phyloP scores from a whole-genome alignment of 2,113 vertebrate species.

The Nycticryphes semicollaris region DNA sequence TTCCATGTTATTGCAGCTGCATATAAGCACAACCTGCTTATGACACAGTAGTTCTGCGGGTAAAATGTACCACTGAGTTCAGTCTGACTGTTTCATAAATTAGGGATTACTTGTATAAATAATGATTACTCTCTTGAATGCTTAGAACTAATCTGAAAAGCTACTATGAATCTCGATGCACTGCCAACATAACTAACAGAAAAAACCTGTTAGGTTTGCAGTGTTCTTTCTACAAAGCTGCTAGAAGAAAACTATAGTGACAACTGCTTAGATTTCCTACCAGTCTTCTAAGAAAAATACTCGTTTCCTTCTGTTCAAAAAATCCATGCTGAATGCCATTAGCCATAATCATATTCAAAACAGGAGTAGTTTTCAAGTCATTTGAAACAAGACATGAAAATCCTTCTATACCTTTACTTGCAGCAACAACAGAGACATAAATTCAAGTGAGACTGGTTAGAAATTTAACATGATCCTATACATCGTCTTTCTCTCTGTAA shows the following conservation, averaged over 20 bases:
- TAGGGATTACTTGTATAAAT: background rate
- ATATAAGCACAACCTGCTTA: background rate
- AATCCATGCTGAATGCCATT: background rate
- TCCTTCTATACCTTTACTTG: background rate
- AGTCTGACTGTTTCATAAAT: background rate
- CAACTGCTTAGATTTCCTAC: background rate
- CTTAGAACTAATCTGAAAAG: background rate
- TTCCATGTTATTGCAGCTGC: background rate
- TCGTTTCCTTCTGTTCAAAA: background rate
- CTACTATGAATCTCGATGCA: background rate
- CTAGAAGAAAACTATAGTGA: background rate
- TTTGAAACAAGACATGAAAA: background rate
- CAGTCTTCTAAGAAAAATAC: background rate
- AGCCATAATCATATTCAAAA: background rate
- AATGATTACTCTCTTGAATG: background rate
- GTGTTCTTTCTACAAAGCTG: background rate
- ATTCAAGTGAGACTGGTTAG: background rate
- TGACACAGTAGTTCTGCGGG: background rate
- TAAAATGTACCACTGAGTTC: background rate
- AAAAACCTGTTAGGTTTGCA: background rate
- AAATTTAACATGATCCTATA: background rate
- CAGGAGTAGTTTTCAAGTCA: background rate
- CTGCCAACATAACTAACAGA: background rate
- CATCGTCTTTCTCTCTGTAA: background rate
- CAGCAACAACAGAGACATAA: background rate